Evolutionary conservation across 2,113 vertebrate species (phyloP), one percentile per base, ranked within the genome.

Genomic region (Rallus limicola): DNA sequence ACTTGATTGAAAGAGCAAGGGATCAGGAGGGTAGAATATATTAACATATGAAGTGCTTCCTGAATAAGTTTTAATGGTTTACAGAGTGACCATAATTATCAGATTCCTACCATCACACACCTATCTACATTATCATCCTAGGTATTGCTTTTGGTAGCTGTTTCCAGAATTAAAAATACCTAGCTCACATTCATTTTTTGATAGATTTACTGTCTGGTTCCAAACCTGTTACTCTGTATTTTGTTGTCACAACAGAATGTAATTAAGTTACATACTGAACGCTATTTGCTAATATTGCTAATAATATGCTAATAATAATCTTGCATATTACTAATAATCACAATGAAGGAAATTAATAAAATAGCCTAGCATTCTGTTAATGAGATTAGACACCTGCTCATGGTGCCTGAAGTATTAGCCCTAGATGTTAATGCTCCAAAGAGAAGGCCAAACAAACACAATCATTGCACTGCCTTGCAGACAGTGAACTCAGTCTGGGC

Each of bases 381-480:
- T 52, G 23, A 86, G 59, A 88, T 93, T 28, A 86, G 50, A 91
- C 14, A 92, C 13, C 21, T 31, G 8, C 36, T 94, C 23, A 38
- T 3, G 9, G 23, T 19, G 42, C 38, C 28, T 44, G 62, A 79
- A 85, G 44, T 68, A 59, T 18, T 52, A 70, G 40, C 58, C 12
- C 46, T 80, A 74, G 11, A 60, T 8, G 21, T 1, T 40, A 26
- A 68, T 33, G 26, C 26, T 71, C 29, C 36, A 74, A 59, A 88
- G 75, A 36, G 20, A 76, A 87, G 80, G 29, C 2, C 9, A 69
- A 79, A 36, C 9, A 21, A 14, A 48, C 23, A 28, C 21, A 88
- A 48, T 1, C 33, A 52, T 26, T 5, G 3, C 36, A 40, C 9
- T 34, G 81, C 64, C n/a, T 38, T 29, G 31, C 0, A 0, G n/a